Evolutionary conservation across 2,797 vertebrate genomes (phyloP), one percentile per base, ranked within the genome.

Genomic region (Lutjanus argentimaculatus): DNA sequence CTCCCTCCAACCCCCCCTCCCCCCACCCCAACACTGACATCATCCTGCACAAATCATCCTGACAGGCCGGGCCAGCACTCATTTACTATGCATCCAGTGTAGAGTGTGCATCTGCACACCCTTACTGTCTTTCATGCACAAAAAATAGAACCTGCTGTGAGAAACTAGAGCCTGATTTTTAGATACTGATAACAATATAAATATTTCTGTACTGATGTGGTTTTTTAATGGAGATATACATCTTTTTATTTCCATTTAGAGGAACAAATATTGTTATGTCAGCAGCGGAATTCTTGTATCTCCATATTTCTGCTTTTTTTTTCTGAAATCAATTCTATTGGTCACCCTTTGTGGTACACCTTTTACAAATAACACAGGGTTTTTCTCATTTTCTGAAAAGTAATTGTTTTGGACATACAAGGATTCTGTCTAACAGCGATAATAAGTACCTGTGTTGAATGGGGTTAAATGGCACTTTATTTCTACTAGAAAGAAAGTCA

Each of bases 31-130:
- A 79, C 90, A 82, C 91, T 93, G 92, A 95, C 93, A 93, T 94
- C 93, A 94, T 93, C 90, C 93, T 93, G 93, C 92, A 93, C 93
- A 93, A 93, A 94, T 92, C 89, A 92, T 86, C 78, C 85, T 91
- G 91, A 92, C 90, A 95, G 95, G 93, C 94, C 89, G 85, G 84
- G 87, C 84, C 75, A 72, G 91, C 83, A 94, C 93, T 93, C 94
- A 93, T 95, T 90, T 88, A 88, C 85, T 87, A 88, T 89, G 88
- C 90, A 82, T 91, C 82, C 61, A 92, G 92, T 89, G 92, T 92
- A 91, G 91, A 89, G 77, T 64, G 92, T 87, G 75, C 76, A 71
- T 89, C 84, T 93, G 79, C 86, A 78, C 85, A 75, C 80, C 75
- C 80, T 68, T 72, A 75, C 81, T 79, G 86, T 88, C 83, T 73